Evolutionary conservation across 2,797 vertebrate species (phyloP).

Genomic region (Sylvilagus floridanus): DNA sequence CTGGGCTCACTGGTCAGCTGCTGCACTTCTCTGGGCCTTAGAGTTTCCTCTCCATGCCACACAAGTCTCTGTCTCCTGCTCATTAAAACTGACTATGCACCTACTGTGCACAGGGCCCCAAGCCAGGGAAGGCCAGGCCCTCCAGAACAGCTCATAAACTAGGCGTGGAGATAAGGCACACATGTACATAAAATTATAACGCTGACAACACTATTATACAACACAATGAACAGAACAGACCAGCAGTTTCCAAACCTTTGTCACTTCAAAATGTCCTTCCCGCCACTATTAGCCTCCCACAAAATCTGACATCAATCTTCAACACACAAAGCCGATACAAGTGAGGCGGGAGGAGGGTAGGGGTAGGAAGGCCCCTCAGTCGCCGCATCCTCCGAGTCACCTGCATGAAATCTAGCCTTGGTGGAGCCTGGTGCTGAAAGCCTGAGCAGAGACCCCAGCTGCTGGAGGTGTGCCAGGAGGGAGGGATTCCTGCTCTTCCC

Average conservation of each 20-base stretch:
- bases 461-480: background rate
- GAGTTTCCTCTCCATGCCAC: background rate
- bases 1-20: background rate
- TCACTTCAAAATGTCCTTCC: background rate
- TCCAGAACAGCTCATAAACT: background rate
- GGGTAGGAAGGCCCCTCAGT: background rate
- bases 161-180: background rate
- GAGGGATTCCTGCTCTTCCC: background rate
- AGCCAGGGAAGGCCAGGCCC: slow-evolving; percentile 27
- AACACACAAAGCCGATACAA: slow-evolving; percentile 7
- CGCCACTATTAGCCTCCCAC: background rate
- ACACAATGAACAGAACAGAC: background rate
- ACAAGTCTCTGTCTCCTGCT: slow-evolving; percentile 2
- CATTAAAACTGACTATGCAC: background rate
- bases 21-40: background rate
- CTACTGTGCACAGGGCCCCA: background rate
- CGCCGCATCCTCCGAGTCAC: background rate
- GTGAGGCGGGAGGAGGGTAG: background rate
- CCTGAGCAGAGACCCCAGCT: background rate
- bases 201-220: background rate
- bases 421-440: background rate
- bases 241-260: background rate
- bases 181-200: background rate
- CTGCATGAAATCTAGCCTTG: background rate
- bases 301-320: background rate